Percentiles rank a stretch among this genome's conserved stretches.
phyloP scores from a whole-genome alignment of 2,888 invertebrate species.

The Plutella xylostella region DNA sequence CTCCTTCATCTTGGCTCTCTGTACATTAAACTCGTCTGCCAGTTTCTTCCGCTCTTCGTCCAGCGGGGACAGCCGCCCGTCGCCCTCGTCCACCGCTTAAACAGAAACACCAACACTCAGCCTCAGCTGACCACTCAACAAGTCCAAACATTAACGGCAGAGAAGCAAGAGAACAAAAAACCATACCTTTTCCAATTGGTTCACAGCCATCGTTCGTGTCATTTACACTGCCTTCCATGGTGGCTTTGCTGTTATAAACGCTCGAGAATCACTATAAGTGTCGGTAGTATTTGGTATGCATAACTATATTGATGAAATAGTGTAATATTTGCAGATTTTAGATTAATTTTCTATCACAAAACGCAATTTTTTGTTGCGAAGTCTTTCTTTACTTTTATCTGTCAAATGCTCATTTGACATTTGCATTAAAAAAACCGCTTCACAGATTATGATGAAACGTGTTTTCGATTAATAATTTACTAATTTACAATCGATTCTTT shows the following conservation, averaged over 20 bases:
- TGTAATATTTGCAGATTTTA: too few relatives aligned
- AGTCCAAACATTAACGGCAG: not conserved
- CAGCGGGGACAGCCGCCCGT: conserved; percentile 29
- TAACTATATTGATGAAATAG: too few relatives aligned
- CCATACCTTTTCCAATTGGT: conserved; percentile 1
- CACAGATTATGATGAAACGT: too few relatives aligned
- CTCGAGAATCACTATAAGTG: too few relatives aligned
- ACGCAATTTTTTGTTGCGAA: too few relatives aligned
- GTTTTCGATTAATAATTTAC: too few relatives aligned
- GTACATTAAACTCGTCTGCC: conserved; percentile 88
- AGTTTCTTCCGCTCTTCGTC: conserved; percentile 62
- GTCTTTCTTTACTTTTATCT: too few relatives aligned
- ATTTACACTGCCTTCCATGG: conserved; percentile 5
- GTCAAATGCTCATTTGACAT: too few relatives aligned
- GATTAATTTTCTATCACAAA: too few relatives aligned
- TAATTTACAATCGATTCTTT: too few relatives aligned
- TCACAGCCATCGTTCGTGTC: conserved; percentile 1
- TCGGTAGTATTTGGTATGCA: too few relatives aligned
- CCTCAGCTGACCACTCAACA: conserved; percentile 23
- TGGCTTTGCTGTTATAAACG: not conserved
- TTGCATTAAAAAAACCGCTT: too few relatives aligned
- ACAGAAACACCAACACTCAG: conserved; percentile 52
- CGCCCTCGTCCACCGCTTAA: conserved; percentile 47
- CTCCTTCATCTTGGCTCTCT: conserved; percentile 93
- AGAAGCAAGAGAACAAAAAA: not conserved